Conservation (phyloP, 2,113 vertebrate genomes). For the Verasper variegatus region DNA sequence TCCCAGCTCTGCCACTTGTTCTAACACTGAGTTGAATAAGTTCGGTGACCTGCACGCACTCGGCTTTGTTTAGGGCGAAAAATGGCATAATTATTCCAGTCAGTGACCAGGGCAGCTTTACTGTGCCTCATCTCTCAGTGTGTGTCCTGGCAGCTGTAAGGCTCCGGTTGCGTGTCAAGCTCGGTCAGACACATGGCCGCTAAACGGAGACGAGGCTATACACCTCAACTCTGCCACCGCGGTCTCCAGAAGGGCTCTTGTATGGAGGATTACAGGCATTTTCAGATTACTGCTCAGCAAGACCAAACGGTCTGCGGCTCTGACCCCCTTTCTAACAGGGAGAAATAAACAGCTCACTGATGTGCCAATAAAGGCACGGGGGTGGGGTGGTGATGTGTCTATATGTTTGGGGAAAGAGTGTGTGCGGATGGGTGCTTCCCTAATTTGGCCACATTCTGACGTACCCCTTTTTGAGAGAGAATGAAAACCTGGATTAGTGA, state of each 20-base stretch:
- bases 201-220: conserved; percentile 62
- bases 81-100: conserved; percentile 67
- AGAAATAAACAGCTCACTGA: conserved; percentile 31
- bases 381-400: not conserved
- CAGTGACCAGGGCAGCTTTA: conserved; percentile 66
- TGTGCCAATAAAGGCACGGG: conserved; percentile 19
- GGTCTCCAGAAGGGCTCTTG: conserved; percentile 67
- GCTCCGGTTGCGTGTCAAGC: conserved; percentile 71
- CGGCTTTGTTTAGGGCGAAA: conserved; percentile 51
- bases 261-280: conserved; percentile 79
- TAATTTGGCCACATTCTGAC: not conserved
- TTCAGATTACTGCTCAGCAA: conserved; percentile 80
- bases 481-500: not conserved
- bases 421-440: not conserved
- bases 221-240: conserved; percentile 56
- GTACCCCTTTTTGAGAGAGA: not conserved
- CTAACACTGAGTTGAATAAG: conserved; percentile 47
- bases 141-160: conserved; percentile 74
- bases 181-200: conserved; percentile 71
- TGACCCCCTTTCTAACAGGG: conserved; percentile 61
- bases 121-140: conserved; percentile 64
- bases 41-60: conserved; percentile 67
- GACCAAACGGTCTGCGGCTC: conserved; percentile 73
- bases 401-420: not conserved
- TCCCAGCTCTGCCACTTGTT: conserved; percentile 41